A percentile compares a stretch with the other conserved stretches of the same genome.
phyloP scores from a whole-genome alignment of 2,888 invertebrate genomes.

The Lepidochitona cinerea region DNA sequence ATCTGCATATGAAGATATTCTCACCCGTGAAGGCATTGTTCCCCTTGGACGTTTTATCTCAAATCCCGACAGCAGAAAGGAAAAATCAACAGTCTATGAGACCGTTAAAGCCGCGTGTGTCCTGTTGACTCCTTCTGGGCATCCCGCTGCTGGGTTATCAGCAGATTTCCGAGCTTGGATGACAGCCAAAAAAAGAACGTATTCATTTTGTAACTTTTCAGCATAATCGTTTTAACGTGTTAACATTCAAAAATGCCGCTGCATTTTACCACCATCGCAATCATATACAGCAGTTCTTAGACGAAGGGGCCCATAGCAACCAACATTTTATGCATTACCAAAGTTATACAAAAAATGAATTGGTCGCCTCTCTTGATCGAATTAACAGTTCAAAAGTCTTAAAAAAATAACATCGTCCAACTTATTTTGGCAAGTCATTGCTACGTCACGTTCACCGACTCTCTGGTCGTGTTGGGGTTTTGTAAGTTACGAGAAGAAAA shows the following conservation, averaged over 20 bases:
- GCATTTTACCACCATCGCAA: background rate
- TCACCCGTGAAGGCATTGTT: background rate
- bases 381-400: no score
- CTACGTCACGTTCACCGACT: no score
- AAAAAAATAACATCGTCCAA: no score
- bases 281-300: background rate
- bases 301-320: background rate
- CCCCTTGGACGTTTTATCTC: background rate
- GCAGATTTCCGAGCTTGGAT: constrained; percentile 3
- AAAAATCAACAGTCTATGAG: background rate
- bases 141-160: background rate
- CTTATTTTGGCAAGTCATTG: no score
- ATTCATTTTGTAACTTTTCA: background rate
- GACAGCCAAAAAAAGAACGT: background rate
- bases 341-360: no score
- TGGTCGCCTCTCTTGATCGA: no score
- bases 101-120: background rate
- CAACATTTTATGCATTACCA: no score
- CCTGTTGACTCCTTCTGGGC: background rate
- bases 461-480: no score
- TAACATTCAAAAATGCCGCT: background rate
- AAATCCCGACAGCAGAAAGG: background rate
- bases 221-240: background rate
- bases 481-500: no score
- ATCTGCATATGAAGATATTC: background rate